Base-by-base conservation (phyloP, 2,797 vertebrate genomes). In the Crypturellus tataupa region DNA sequence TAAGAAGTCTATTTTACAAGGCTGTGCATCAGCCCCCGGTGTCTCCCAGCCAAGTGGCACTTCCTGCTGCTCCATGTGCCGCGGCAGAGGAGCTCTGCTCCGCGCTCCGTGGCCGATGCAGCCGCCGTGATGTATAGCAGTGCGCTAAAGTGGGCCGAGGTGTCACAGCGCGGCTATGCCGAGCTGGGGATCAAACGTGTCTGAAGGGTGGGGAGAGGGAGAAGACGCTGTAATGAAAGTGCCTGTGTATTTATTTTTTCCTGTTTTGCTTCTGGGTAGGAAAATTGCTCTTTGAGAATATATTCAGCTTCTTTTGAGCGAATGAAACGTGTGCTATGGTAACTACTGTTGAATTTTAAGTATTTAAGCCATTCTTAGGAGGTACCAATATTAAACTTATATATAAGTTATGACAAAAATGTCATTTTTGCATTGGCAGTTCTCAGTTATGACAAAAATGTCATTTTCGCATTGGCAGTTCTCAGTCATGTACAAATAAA, bases 81-180 rank as follows among this genome's bases (percentile, higher is more conserved):
- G 10, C 0, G 0, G 64, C 67, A 83, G 90, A 82, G 85, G 60
- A 95, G 70, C 56, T 81, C 90, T 93, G 70, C 78, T 71, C 42
- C 87, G 80, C 88, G 85, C 68, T 88, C 75, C 1, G 1, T 68
- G 80, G 51, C 64, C 94, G 71, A 64, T 77, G 31, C 71, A 84
- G 68, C 56, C 39, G 60, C 29, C 78, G 70, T 64, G 68, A 77
- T 96, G 93, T 94, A 49, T 85, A 85, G 46, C 46, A 65, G 33
- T 78, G 78, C 93, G 33, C 84, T 89, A 51, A 88, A 94, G 47
- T 64, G 91, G 68, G 44, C 70, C 39, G 73, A 93, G 84, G 73
- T 91, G 80, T 73, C 77, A 84, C 51, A 78, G 67, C 44, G 39
- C 9, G 86, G 56, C 18, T 77, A 90, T 85, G 80, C 18, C 25